Evolutionary conservation across 2,888 invertebrate species (phyloP).

Genomic region (Sicus ferrugineus): DNA sequence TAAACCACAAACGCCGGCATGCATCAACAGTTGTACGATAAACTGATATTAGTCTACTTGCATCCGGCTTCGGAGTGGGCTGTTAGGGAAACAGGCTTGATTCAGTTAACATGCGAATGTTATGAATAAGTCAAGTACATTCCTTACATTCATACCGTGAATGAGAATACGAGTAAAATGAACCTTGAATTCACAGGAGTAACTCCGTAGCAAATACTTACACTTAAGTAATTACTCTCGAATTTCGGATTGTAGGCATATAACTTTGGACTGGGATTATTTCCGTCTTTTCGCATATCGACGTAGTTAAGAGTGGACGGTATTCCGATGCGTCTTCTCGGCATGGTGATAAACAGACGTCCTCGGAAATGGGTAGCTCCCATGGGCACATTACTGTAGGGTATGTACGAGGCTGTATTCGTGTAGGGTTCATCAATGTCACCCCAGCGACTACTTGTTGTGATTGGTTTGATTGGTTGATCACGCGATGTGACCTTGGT

Average conservation of each 20-base stretch:
- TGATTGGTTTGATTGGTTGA: conserved; percentile 23
- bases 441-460: background rate
- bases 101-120: background rate
- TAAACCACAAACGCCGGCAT: conserved; percentile 80
- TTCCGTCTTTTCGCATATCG: conserved; percentile 57
- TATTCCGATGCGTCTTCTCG: conserved; percentile 73
- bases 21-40: conserved; percentile 75
- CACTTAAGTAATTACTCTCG: conserved; percentile 54
- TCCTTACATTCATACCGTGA: too few species aligned
- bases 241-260: conserved; percentile 60
- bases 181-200: too few species aligned
- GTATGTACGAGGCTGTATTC: conserved; percentile 48
- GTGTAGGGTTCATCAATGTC: background rate
- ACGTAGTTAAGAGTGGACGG: conserved; percentile 70
- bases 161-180: too few species aligned
- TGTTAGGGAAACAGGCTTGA: conserved; percentile 25
- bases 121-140: background rate
- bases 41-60: conserved; percentile 69
- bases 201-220: conserved; percentile 36
- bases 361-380: conserved; percentile 63
- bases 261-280: conserved; percentile 54
- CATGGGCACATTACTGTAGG: conserved; percentile 63
- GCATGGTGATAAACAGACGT: conserved; percentile 76
- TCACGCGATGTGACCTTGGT: conserved; percentile 33
- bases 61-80: conserved; percentile 40